Evolutionary conservation across 2,113 vertebrate species (phyloP), one percentile per base, ranked within the genome.

Genomic region (Smithornis capensis): DNA sequence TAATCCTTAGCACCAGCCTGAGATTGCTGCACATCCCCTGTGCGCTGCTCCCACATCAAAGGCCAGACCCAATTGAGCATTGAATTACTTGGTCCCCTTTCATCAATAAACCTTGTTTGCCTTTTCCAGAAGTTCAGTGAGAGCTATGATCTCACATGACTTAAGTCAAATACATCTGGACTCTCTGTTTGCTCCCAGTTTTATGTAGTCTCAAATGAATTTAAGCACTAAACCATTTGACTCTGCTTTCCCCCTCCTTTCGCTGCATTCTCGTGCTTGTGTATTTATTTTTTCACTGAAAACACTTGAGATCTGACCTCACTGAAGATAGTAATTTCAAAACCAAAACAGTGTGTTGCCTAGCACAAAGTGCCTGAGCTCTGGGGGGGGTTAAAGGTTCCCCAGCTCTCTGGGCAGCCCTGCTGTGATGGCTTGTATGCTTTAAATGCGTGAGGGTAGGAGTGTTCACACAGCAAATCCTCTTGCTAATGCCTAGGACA

Each of bases 271-370:
- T 35, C 83, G 57, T 74, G 24, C 62, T 76, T 76, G 69, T 4
- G 6, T 85, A 69, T 91, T 96, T 95, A 59, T 76, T 87, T 88
- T 93, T 89, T 81, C 90, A 87, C 74, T 2, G 3, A 91, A 94
- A 70, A 40, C 92, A 59, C 63, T 92, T 80, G 56, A 96, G 35
- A 28, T 64, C 53, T 69, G 86, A 89, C 82, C 81, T 94, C 50
- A 50, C 55, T 25, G 83, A 78, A 94, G 90, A 71, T 21, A 77
- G 56, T 52, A 28, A 33, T 76, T 95, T 95, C 45, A 71, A 71
- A 95, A 89, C 9, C 75, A 89, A 94, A 90, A 71, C 76, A 60
- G 55, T 91, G 25, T 67, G 88, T 88, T 89, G 92, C 90, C 79
- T 86, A 88, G 93, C 79, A 56, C 68, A 14, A 47, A 28, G 85